phyloP scores from a whole-genome alignment of 2,888 invertebrate species.

The Mythimna ferrago region DNA sequence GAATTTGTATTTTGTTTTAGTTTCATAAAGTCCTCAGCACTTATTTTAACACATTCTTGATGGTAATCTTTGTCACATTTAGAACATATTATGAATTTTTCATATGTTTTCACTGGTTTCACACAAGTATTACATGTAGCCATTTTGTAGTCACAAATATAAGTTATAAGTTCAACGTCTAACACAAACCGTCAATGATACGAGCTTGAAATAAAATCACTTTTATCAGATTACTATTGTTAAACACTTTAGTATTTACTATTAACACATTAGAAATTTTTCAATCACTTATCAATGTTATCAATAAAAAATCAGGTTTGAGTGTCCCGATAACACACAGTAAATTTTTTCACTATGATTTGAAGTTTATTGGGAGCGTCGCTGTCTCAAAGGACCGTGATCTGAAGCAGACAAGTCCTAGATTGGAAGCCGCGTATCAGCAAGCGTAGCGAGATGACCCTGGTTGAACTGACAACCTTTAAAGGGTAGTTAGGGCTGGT shows the following conservation, averaged over 20 bases:
- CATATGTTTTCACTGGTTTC: background rate
- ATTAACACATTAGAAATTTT: background rate
- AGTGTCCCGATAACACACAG: background rate
- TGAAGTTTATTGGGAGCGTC: no score
- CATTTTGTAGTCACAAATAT: background rate
- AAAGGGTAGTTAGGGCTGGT: background rate
- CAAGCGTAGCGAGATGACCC: background rate
- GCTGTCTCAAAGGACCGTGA: background rate
- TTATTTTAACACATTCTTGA: background rate
- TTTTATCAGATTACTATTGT: background rate
- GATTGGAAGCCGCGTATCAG: background rate
- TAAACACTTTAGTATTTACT: background rate
- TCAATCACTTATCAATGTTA: background rate
- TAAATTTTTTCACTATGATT: background rate
- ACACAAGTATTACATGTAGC: background rate
- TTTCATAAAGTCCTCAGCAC: background rate
- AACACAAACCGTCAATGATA: background rate
- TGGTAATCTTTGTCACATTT: background rate
- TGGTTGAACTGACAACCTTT: background rate
- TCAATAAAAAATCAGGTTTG: background rate
- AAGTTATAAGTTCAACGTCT: background rate
- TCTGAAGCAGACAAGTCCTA: background rate
- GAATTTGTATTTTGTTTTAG: background rate
- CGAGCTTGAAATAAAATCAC: background rate
- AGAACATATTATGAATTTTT: constrained; percentile 1